Percentiles rank a stretch among this genome's conserved stretches.
Evolutionary conservation across 2,113 vertebrate genomes (phyloP).

Genomic region (Polypterus bichir): DNA sequence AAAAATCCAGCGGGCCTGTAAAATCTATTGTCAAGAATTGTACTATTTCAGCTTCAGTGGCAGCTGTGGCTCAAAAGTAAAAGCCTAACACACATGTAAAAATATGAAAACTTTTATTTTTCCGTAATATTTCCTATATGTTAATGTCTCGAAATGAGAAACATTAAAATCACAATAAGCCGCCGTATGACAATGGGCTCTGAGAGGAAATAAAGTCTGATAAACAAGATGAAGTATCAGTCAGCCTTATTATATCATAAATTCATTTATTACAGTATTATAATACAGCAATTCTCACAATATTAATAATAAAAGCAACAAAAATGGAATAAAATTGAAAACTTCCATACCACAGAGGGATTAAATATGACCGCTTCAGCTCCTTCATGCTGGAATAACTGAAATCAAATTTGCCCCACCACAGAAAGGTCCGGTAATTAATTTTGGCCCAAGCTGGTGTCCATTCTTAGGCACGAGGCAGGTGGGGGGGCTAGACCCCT

Average conservation of each 20-base stretch:
- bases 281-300: neutral
- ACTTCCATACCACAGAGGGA: neutral
- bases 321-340: neutral
- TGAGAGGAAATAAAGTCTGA: neutral
- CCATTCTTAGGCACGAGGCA: constrained; percentile 14
- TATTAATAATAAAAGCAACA: neutral
- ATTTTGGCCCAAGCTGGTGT: neutral
- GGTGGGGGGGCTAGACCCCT: constrained; percentile 26
- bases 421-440: constrained; percentile 2
- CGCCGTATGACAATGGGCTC: no score
- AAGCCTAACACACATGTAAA: neutral
- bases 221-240: neutral
- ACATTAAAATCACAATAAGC: no score
- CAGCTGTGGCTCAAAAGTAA: neutral
- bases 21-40: neutral
- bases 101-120: neutral
- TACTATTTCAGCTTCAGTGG: neutral
- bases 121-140: no score
- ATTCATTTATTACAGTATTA: neutral
- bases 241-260: neutral
- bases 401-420: constrained; percentile 11
- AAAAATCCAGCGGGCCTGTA: neutral
- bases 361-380: neutral
- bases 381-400: constrained; percentile 2
- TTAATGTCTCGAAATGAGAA: no score